phyloP scores from a whole-genome alignment of 2,113 vertebrate species.

The Tragelaphus imberbis region DNA sequence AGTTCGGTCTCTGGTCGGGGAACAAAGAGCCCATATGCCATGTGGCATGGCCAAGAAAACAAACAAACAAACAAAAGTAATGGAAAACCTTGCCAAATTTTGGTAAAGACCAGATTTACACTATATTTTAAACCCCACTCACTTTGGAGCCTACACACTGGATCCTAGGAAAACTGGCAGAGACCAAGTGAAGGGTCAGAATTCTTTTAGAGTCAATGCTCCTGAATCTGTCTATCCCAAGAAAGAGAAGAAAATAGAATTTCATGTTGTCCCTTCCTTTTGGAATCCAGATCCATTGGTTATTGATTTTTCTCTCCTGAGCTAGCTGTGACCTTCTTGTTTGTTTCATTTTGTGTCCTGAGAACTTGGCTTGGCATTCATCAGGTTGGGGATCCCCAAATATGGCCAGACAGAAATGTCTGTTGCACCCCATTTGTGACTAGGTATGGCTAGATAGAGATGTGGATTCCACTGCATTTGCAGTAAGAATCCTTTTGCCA shows the following conservation, averaged over 20 bases:
- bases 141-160: not conserved
- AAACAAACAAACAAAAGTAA: not conserved
- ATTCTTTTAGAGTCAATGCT: not conserved
- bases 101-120: not conserved
- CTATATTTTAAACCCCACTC: not conserved
- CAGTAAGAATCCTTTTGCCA: not conserved
- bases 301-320: not conserved
- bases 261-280: not conserved
- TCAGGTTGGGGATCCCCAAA: not conserved
- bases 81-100: not conserved
- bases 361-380: not conserved
- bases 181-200: not conserved
- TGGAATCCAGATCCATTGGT: not conserved
- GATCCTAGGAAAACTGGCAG: not conserved
- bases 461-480: not conserved
- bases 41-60: not conserved
- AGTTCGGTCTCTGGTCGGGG: rapidly evolving
- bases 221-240: not conserved
- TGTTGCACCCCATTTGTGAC: not conserved
- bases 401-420: not conserved
- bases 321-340: not conserved
- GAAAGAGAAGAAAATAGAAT: not conserved
- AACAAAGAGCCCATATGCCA: not conserved
- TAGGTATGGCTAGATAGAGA: not conserved
- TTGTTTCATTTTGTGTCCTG: not conserved